A percentile compares a stretch with the other conserved stretches of the same genome.
Evolutionary conservation across 1,140 invertebrate genomes (phyloP).

Genomic region (Dicyema japonicum): DNA sequence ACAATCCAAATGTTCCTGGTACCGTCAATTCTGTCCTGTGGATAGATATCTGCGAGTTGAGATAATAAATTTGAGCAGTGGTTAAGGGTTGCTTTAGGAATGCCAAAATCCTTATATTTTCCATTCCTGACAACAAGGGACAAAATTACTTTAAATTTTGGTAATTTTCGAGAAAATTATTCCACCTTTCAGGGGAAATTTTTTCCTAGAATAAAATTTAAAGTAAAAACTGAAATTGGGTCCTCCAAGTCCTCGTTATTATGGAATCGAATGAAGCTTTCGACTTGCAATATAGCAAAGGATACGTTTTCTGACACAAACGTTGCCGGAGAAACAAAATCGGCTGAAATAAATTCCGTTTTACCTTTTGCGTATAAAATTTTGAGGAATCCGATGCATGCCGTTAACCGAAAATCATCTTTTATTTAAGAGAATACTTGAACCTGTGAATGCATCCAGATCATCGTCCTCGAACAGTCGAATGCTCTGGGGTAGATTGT

Average conservation of each 20-base stretch:
- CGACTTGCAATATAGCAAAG: too few species aligned
- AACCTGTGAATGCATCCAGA: not conserved
- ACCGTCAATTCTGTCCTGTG: constrained; percentile 41
- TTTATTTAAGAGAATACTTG: not conserved
- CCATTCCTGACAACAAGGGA: constrained; percentile 12
- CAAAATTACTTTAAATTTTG: constrained; percentile 3
- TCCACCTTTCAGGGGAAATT: constrained; percentile 2
- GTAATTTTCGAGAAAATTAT: not conserved
- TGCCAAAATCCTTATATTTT: constrained; percentile 9
- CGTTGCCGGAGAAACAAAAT: too few species aligned
- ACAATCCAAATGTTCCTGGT: constrained; percentile 61
- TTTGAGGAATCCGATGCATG: constrained; percentile 38
- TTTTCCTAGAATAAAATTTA: not conserved
- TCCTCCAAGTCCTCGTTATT: too few species aligned
- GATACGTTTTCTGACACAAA: too few species aligned
- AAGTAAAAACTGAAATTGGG: too few species aligned
- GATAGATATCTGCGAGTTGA: constrained; percentile 28
- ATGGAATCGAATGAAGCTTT: too few species aligned
- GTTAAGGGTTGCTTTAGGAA: constrained; percentile 23
- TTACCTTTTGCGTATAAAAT: constrained; percentile 27
- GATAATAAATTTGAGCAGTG: constrained; percentile 13
- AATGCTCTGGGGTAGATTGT: not conserved
- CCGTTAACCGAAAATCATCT: constrained; percentile 45
- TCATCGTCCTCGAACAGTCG: not conserved
- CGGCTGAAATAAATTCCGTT: not conserved